Base-by-base conservation (phyloP, 2,113 vertebrate species). In the Embiotoca jacksoni region DNA sequence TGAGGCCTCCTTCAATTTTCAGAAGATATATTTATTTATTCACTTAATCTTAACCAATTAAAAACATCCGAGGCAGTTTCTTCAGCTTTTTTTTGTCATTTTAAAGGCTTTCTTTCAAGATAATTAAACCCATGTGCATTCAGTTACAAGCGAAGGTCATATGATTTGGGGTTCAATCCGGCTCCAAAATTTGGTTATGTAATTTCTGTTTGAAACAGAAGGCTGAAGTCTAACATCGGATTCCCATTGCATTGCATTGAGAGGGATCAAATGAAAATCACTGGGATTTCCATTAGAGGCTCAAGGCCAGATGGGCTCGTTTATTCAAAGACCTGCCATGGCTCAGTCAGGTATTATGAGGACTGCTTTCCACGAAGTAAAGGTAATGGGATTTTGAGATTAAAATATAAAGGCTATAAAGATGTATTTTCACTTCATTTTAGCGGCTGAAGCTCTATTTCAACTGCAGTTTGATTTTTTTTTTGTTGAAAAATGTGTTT, bases 121-220 rank as follows among this genome's bases (percentile, higher is more conserved):
- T 58, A 39, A 8, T n/a, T 59, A 3, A 2, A 6, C 6, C 41
- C 10, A 9, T 44, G 10, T 44, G 10, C 23, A 63, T 70, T 39
- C 3, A 49, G 6, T 7, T 39, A 2, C 35, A 55, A 15, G 5
- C 6, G 30, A 15, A 37, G 39, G 37, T 74, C 39, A 33, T 4
- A 9, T 49, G 5, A 46, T 39, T 66, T 31, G 58, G 44, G 7
- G 1, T 37, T 3, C 1, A 6, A 31, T 50, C n/a, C 36, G 41
- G 15, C 30, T 15, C 36, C 55, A 11, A 55, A 4, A 70, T 49
- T 16, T 33, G 35, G 8, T 32, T 4, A 5, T 16, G 36, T 41
- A 39, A 52, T 41, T 66, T 74, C 70, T 23, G 30, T 33, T 72
- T 67, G 14, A 14, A 53, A 41, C n/a, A 66, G 15, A 72, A 57